A percentile compares a stretch with the other conserved stretches of the same genome.
These are phyloP conservation scores for Timema podura DNA, from an alignment of 2,888 invertebrate genomes.

Conservation along the genomic window DNA sequence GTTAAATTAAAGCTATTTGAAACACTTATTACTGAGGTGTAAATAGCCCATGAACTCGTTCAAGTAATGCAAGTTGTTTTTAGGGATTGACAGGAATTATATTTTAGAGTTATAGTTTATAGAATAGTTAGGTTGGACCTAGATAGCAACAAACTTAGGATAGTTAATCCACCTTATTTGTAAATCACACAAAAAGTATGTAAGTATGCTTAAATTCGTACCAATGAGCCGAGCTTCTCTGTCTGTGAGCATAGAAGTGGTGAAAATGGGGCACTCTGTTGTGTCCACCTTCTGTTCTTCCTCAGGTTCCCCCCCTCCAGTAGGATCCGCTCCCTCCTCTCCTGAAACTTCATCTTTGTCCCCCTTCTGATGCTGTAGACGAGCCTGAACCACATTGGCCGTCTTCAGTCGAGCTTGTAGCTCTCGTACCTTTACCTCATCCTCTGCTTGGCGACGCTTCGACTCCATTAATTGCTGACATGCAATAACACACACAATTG, in stretches of 20 bases:
- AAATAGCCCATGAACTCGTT: too few relatives aligned
- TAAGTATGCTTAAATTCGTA: too few relatives aligned
- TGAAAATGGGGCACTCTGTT: slow-evolving; percentile 39
- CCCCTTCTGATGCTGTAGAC: slow-evolving; percentile 12
- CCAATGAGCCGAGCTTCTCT: slow-evolving; percentile 75
- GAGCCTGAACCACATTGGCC: slow-evolving; percentile 32
- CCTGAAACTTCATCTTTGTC: slow-evolving; percentile 10
- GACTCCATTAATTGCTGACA: slow-evolving; percentile 55
- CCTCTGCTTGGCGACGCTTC: slow-evolving; percentile 52
- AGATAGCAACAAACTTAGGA: too few relatives aligned
- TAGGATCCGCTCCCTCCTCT: slow-evolving; percentile 28
- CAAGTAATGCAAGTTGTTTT: too few relatives aligned
- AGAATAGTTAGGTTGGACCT: too few relatives aligned
- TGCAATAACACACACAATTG: background rate
- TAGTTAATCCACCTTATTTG: too few relatives aligned
- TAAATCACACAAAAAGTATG: too few relatives aligned
- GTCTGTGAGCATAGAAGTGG: slow-evolving; percentile 43
- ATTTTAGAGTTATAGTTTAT: too few relatives aligned
- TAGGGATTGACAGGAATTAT: too few relatives aligned
- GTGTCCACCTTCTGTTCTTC: slow-evolving; percentile 44
- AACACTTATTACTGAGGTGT: too few relatives aligned
- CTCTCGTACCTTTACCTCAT: slow-evolving; percentile 52
- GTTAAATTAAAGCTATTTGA: too few relatives aligned
- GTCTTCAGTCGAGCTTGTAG: slow-evolving; percentile 45
- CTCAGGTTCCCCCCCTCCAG: slow-evolving; percentile 36